These are phyloP conservation scores for Cygnus buccinator DNA, from an alignment of 2,113 vertebrate species.

Conservation along the genomic window DNA sequence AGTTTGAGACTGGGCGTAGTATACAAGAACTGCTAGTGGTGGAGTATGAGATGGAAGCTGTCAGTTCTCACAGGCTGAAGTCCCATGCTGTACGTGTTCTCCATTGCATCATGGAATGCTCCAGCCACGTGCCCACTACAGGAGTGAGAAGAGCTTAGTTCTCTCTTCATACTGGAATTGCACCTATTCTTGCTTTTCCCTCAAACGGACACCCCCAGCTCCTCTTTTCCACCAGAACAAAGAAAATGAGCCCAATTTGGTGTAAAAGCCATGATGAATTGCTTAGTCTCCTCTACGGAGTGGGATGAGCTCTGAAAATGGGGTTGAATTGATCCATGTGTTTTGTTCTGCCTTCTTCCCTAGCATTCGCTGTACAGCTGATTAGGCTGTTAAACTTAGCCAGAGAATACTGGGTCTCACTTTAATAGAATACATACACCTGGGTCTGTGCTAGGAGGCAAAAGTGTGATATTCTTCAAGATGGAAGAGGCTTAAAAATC, in stretches of 20 bases:
- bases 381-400: not conserved
- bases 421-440: not conserved
- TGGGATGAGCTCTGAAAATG: not conserved
- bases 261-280: not conserved
- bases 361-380: not conserved
- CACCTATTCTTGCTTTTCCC: not conserved
- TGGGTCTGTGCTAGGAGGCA: not conserved
- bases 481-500: not conserved
- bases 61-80: not conserved
- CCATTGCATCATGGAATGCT: not conserved
- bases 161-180: not conserved
- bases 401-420: too few species aligned
- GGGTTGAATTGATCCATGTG: not conserved
- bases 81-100: not conserved
- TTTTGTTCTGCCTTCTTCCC: not conserved
- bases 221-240: not conserved
- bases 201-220: not conserved
- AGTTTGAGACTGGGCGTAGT: too few species aligned
- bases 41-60: not conserved
- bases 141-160: not conserved
- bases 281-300: not conserved
- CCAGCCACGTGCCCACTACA: not conserved
- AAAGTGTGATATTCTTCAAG: not conserved
- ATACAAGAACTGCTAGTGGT: not conserved
- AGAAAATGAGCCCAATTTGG: not conserved